Conservation (phyloP, 1,140 invertebrate species). For the Diploscapter pachys region DNA sequence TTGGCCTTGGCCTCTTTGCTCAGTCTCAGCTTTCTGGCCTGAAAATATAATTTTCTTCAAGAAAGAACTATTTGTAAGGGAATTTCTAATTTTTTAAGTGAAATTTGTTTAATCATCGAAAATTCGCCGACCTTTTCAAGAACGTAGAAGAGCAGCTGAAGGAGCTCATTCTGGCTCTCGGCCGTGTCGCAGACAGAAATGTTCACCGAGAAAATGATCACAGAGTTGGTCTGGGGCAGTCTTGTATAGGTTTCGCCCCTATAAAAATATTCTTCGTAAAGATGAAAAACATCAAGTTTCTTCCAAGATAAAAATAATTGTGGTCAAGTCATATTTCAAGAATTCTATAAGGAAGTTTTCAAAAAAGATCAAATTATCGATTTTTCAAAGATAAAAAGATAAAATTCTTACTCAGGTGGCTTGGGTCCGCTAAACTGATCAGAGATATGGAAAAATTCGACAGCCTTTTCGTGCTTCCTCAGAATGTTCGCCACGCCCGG, state of each 20-base stretch:
- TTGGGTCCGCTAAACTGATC: constrained; percentile 83
- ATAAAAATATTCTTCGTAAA: constrained; percentile 43
- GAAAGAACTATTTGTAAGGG: too few species aligned
- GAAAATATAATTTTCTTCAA: not conserved
- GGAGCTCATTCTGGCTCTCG: constrained; percentile 18
- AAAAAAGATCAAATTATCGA: too few species aligned
- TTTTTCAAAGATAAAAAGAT: constrained; percentile 8
- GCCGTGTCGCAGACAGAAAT: constrained; percentile 33
- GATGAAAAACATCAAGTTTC: too few species aligned
- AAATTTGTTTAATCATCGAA: constrained; percentile 54
- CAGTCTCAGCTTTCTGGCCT: constrained; percentile 76
- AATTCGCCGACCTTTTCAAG: constrained; percentile 40
- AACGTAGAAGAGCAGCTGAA: constrained; percentile 50
- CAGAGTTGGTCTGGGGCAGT: constrained; percentile 72
- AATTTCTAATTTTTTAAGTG: constrained; percentile 76
- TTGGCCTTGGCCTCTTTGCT: constrained; percentile 77
- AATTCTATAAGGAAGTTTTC: too few species aligned
- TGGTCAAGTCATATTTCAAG: too few species aligned
- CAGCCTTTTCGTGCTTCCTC: constrained; percentile 76
- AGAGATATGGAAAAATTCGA: constrained; percentile 95
- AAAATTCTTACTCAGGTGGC: constrained; percentile 74
- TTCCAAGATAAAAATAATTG: too few species aligned
- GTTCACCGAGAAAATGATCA: constrained; percentile 80
- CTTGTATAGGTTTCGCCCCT: constrained; percentile 66
- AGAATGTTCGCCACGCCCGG: constrained; percentile 7